These are phyloP conservation scores for Mionectes macconnelli DNA, from an alignment of 2,113 vertebrate species.

Conservation along the genomic window DNA sequence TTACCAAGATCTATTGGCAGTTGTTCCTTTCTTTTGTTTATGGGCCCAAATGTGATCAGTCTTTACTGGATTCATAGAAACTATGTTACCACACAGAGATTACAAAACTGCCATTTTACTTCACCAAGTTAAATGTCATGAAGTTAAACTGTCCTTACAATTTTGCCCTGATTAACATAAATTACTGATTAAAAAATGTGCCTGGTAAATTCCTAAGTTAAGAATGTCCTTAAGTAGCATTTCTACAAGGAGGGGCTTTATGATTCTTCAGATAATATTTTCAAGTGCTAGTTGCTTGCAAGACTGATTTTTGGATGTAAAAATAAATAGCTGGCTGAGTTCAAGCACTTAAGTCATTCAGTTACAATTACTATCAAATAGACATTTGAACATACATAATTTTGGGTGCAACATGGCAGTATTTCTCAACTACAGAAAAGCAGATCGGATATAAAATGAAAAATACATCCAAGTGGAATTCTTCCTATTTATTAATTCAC, in stretches of 20 bases:
- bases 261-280: constrained; percentile 69
- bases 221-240: constrained; percentile 54
- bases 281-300: constrained; percentile 49
- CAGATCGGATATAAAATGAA: background rate
- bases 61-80: constrained; percentile 2
- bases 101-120: constrained; percentile 60
- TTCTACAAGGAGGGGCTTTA: constrained; percentile 20
- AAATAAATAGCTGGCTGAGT: constrained; percentile 58
- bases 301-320: constrained; percentile 60
- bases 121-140: constrained; percentile 57
- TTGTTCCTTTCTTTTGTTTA: constrained; percentile 40
- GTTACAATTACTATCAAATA: constrained; percentile 49
- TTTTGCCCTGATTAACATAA: constrained; percentile 68
- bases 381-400: background rate
- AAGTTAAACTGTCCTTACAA: constrained; percentile 63
- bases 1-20: background rate
- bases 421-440: background rate
- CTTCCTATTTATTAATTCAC: background rate
- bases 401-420: background rate
- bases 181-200: constrained; percentile 65
- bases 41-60: constrained; percentile 18
- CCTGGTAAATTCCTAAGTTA: constrained; percentile 68
- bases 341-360: constrained; percentile 36
- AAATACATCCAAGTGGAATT: background rate
- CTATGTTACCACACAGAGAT: background rate